A percentile compares a stretch with the other conserved stretches of the same genome.
These are phyloP conservation scores for Hylyphantes graminicola DNA, from an alignment of 1,140 invertebrate genomes.

Conservation along the genomic window DNA sequence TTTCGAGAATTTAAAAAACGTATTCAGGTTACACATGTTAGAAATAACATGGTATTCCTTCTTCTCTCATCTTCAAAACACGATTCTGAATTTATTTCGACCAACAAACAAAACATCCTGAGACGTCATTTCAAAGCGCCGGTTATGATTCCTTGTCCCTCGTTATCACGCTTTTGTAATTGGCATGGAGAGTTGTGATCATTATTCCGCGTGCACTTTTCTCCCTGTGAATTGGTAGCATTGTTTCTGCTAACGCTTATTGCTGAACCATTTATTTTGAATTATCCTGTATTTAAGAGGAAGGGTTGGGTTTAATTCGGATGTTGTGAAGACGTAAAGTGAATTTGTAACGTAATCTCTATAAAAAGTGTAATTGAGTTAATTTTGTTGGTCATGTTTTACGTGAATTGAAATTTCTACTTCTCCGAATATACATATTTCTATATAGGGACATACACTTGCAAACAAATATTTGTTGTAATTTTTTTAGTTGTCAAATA, in stretches of 20 bases:
- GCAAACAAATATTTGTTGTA: too few species aligned
- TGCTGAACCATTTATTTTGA: neutral
- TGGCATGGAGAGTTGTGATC: constrained; percentile 19
- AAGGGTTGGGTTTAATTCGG: neutral
- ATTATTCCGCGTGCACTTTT: constrained; percentile 3
- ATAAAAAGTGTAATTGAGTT: too few species aligned
- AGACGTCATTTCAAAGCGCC: constrained; percentile 4
- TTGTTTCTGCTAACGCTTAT: neutral
- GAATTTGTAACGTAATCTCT: too few species aligned
- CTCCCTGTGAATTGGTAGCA: neutral
- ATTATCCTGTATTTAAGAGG: neutral
- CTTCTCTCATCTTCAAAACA: neutral
- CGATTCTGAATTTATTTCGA: constrained; percentile 20
- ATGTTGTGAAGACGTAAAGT: too few species aligned
- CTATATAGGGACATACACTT: too few species aligned
- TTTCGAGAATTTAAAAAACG: too few species aligned
- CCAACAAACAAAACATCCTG: neutral
- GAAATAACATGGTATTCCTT: too few species aligned
- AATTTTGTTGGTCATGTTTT: too few species aligned
- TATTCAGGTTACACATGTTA: too few species aligned
- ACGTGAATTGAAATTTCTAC: too few species aligned
- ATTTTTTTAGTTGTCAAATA: too few species aligned
- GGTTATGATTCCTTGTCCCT: constrained; percentile 16
- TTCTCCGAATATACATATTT: too few species aligned
- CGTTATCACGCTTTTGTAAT: constrained; percentile 40